Evolutionary conservation across 2,888 invertebrate genomes (phyloP), one percentile per base, ranked within the genome.

Genomic region (Trachelus tabidus): DNA sequence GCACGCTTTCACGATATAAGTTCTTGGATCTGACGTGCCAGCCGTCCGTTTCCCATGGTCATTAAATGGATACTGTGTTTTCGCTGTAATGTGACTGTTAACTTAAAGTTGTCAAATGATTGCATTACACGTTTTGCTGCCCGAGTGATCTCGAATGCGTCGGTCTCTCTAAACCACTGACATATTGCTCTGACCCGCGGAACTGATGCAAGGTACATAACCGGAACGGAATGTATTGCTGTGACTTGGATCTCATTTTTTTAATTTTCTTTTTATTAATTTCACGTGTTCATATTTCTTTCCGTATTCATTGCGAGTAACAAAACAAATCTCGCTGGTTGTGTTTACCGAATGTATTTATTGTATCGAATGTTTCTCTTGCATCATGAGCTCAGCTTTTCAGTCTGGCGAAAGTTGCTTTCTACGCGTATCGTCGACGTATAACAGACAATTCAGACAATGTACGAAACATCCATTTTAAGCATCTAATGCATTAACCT

Each of bases 31-130:
- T 15, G 40, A 40, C 40, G 40, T 15, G 40, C 40, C 15, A 15
- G 15, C 4, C 40, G 40, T 40, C 15, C 40, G 40, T 40, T 15
- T 15, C 4, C 15, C 6, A 40, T 40, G 40, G 12, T 40, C 4
- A 1, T 15, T 15, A 1, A 15, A 40, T 15, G 40, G 40, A 40
- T 40, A 15, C 40, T 40, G 40, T 40, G 40, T 40, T 40, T 69
- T 69, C 33, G 30, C 69, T 69, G 69, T 69, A 69, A 69, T 69
- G 69, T 69, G 69, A 69, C 30, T 69, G 69, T 69, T 12, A 12
- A 9, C n/a, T 30, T 69, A 12, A 33, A 30, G 4, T 15, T 15
- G 69, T 30, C 69, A 69, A 69, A 69, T 15, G 69, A 69, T 30
- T n/a, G 30, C 69, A 69, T 69, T n/a, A 33, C 69, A 12, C 33